Conservation (phyloP, 2,888 invertebrate genomes). For the Netelia melanura region DNA sequence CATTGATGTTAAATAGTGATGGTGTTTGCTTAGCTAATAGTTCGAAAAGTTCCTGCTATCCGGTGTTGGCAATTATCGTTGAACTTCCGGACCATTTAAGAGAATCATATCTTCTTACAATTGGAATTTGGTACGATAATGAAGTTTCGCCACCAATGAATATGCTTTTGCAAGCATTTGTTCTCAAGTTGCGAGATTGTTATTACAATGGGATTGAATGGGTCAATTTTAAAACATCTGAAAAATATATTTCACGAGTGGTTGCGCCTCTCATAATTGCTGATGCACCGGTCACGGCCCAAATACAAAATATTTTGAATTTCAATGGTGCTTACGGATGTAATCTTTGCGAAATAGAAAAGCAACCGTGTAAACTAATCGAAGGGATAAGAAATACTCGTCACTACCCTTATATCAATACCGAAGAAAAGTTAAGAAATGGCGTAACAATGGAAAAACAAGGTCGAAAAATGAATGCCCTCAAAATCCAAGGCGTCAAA, state of each 20-base stretch:
- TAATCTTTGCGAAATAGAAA: constrained; percentile 62
- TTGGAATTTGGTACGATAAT: too few species aligned
- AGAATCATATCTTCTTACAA: too few species aligned
- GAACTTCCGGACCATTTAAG: too few species aligned
- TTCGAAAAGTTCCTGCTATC: too few species aligned
- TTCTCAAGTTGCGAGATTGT: constrained; percentile 42
- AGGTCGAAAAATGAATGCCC: constrained; percentile 23
- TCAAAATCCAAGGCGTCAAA: background rate
- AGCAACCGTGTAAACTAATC: constrained; percentile 17
- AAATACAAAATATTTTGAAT: constrained; percentile 56
- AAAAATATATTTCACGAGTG: background rate
- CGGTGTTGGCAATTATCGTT: too few species aligned
- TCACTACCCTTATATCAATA: constrained; percentile 44
- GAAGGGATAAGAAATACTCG: constrained; percentile 44
- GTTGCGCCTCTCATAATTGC: too few species aligned
- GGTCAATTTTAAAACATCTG: constrained; percentile 37
- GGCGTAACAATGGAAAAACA: constrained; percentile 57
- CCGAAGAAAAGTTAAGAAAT: constrained; percentile 47
- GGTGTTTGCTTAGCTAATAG: too few species aligned
- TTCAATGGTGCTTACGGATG: constrained; percentile 60
- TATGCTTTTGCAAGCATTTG: constrained; percentile 46
- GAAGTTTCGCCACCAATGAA: too few species aligned
- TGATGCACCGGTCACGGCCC: constrained; percentile 58
- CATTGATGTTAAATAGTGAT: too few species aligned
- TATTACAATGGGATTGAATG: constrained; percentile 55